A percentile compares a stretch with the other conserved stretches of the same genome.
Evolutionary conservation across 2,888 invertebrate species (phyloP).

Genomic region (Dynastes maya): DNA sequence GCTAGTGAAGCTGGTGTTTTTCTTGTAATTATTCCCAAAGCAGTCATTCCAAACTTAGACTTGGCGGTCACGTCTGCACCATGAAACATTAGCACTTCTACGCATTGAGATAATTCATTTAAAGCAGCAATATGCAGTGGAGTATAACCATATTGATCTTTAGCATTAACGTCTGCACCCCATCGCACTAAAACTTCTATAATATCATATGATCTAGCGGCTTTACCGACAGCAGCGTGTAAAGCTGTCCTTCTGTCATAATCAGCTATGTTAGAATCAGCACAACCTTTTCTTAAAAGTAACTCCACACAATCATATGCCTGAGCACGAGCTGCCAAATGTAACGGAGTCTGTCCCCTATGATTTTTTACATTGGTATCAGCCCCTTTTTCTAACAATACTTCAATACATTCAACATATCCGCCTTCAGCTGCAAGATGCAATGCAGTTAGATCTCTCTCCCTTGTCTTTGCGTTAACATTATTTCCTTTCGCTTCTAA

Average conservation of each 20-base stretch:
- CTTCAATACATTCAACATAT: constrained; percentile 85
- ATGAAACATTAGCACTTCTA: constrained; percentile 86
- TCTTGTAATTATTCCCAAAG: constrained; percentile 87
- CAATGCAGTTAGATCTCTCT: constrained; percentile 84
- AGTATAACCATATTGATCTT: constrained; percentile 89
- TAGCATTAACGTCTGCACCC: constrained; percentile 87
- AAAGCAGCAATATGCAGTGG: constrained; percentile 89
- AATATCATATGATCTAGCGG: constrained; percentile 85
- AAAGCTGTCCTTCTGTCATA: constrained; percentile 86
- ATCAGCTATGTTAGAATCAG: constrained; percentile 86
- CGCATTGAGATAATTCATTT: constrained; percentile 88
- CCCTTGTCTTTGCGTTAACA: constrained; percentile 80
- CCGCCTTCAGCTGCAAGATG: constrained; percentile 93
- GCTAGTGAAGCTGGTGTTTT: constrained; percentile 90
- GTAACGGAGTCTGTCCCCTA: constrained; percentile 88
- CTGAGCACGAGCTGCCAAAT: constrained; percentile 86
- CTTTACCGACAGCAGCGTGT: constrained; percentile 89
- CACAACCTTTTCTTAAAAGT: constrained; percentile 81
- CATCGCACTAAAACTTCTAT: constrained; percentile 85
- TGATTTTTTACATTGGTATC: constrained; percentile 83
- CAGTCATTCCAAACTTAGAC: constrained; percentile 90
- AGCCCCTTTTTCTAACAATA: constrained; percentile 82
- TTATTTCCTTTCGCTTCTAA: constrained; percentile 82
- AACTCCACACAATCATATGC: constrained; percentile 87
- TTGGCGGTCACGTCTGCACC: constrained; percentile 92